phyloP scores from a whole-genome alignment of 2,888 invertebrate genomes.

The Ypsolopha scabrella region DNA sequence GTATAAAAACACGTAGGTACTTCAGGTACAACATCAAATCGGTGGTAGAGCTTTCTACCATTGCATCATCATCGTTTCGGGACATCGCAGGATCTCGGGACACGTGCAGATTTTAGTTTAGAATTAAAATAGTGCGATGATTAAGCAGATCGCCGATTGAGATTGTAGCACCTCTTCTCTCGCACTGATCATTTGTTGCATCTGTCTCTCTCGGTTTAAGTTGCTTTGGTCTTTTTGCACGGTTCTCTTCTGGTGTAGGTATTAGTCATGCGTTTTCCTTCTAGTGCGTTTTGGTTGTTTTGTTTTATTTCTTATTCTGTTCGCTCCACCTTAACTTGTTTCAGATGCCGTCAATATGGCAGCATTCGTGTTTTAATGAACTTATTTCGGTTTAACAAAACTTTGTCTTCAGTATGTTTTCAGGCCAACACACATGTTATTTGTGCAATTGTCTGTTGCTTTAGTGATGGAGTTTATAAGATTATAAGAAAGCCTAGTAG shows the following conservation, averaged over 20 bases:
- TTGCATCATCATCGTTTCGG: conserved; percentile 28
- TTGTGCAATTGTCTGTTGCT: no score
- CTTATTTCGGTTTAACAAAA: no score
- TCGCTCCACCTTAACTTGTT: conserved; percentile 3
- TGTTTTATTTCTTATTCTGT: conserved; percentile 1
- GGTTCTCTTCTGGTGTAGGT: conserved; percentile 14
- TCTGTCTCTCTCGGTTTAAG: conserved; percentile 13
- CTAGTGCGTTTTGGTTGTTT: not conserved
- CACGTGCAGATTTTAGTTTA: conserved; percentile 40
- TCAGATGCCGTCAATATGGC: not conserved
- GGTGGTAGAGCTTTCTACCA: conserved; percentile 8
- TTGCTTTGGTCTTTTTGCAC: conserved; percentile 21
- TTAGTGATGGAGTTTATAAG: no score
- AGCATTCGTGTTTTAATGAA: not conserved
- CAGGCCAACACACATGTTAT: no score
- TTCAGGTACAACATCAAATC: not conserved
- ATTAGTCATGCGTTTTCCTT: conserved; percentile 7
- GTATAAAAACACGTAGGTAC: no score
- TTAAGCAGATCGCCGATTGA: conserved; percentile 29
- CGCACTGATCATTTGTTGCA: conserved; percentile 9
- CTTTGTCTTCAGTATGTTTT: no score
- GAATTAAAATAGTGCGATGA: conserved; percentile 54
- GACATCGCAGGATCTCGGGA: conserved; percentile 21
- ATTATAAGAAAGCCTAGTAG: no score
- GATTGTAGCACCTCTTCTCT: conserved; percentile 12